phyloP scores from a whole-genome alignment of 2,797 vertebrate genomes.

The Lindbergichthys nudifrons region DNA sequence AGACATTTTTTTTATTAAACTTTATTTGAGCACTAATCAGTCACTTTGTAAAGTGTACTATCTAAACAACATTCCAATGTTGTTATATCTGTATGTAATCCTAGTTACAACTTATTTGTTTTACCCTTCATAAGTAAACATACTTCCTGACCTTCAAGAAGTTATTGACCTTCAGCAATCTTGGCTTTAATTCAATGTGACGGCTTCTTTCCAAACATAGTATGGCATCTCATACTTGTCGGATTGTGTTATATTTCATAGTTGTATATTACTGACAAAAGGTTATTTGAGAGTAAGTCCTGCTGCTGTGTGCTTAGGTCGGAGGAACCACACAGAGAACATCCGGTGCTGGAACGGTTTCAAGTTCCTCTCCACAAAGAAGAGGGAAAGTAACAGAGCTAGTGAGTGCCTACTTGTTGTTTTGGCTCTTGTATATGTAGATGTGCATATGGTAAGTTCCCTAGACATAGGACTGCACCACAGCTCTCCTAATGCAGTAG shows the following conservation, averaged over 20 bases:
- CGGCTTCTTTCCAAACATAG: background rate
- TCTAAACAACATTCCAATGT: background rate
- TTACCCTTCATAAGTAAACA: background rate
- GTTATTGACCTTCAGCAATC: conserved; percentile 50
- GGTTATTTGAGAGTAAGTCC: background rate
- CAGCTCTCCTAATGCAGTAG: too few species aligned
- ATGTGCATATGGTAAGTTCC: background rate
- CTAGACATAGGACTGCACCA: background rate
- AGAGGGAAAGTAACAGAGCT: too few species aligned
- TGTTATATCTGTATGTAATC: background rate
- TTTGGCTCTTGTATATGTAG: background rate
- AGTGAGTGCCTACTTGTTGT: background rate
- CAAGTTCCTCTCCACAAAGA: background rate
- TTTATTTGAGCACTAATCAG: background rate
- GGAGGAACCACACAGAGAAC: conserved; percentile 42
- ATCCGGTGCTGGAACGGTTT: background rate
- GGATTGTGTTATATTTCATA: conserved; percentile 18
- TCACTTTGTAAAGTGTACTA: background rate
- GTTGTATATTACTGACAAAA: conserved; percentile 23
- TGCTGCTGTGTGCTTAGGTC: conserved; percentile 27
- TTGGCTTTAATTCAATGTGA: conserved; percentile 18
- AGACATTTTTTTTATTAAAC: background rate
- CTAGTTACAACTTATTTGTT: background rate
- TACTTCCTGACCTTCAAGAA: conserved; percentile 2
- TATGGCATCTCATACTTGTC: background rate